A percentile compares a stretch with the other conserved stretches of the same genome.
phyloP scores from a whole-genome alignment of 2,797 vertebrate genomes.

The Crenichthys baileyi region DNA sequence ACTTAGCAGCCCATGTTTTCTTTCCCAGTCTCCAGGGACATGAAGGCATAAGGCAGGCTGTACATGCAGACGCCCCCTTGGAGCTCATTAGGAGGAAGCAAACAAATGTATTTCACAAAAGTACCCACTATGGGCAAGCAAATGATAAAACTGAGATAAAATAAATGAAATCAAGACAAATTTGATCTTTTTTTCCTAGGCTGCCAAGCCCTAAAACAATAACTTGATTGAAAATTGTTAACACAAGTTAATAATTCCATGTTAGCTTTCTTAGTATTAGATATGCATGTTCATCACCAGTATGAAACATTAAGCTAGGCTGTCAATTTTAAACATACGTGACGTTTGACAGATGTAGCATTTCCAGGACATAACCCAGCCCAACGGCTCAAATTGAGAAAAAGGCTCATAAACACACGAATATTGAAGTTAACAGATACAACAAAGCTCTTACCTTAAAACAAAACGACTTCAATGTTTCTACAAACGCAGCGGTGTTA shows the following conservation, averaged over 20 bases:
- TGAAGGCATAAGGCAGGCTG: background rate
- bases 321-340: background rate
- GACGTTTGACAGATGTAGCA: slow-evolving; percentile 14
- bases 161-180: background rate
- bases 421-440: background rate
- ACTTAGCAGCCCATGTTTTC: slow-evolving; percentile 32
- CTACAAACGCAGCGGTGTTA: background rate
- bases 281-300: background rate
- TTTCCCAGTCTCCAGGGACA: background rate
- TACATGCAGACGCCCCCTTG: slow-evolving; percentile 24
- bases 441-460: slow-evolving; percentile 51
- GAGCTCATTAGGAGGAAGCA: slow-evolving; percentile 35
- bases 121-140: background rate
- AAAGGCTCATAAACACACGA: slow-evolving; percentile 4
- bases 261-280: background rate
- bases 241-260: background rate
- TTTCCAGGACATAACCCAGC: slow-evolving; percentile 62
- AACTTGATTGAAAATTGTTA: background rate
- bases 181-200: background rate
- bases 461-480: background rate
- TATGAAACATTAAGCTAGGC: background rate
- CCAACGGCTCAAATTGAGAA: slow-evolving; percentile 31
- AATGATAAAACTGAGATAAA: background rate
- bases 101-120: background rate
- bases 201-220: background rate